Evolutionary conservation across 92 coral and sea anemone species (phyloP).

Genomic region (Heliopora coerulea): DNA sequence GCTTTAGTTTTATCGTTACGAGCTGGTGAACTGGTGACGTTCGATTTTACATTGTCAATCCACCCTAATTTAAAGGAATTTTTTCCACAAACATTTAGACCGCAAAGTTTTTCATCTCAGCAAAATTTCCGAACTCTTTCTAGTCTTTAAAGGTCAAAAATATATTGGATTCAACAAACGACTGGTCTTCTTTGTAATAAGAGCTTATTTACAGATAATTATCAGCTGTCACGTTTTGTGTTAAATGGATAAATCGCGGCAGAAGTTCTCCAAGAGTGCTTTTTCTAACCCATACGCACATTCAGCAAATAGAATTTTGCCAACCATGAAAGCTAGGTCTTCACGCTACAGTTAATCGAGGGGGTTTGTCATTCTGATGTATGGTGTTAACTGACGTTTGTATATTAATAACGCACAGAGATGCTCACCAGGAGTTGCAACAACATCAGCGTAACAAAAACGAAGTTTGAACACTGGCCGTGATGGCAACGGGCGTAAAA

Average conservation of each 20-base stretch:
- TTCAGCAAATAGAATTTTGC: too few relatives aligned
- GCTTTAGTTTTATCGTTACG: neutral
- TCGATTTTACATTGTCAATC: too few relatives aligned
- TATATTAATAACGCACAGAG: too few relatives aligned
- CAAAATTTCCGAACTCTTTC: neutral
- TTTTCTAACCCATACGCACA: neutral
- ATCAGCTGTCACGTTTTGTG: constrained; percentile 20
- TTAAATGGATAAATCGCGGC: constrained; percentile 8
- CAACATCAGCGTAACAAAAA: too few relatives aligned
- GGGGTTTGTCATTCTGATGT: too few relatives aligned
- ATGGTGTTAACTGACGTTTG: too few relatives aligned
- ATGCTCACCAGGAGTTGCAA: too few relatives aligned
- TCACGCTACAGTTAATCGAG: too few relatives aligned
- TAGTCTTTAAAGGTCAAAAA: neutral
- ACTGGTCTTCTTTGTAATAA: constrained; percentile 15
- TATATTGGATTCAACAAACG: constrained; percentile 24
- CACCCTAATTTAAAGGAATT: too few relatives aligned
- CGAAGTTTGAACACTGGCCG: neutral
- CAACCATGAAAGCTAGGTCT: too few relatives aligned
- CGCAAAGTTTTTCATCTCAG: too few relatives aligned
- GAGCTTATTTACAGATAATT: constrained; percentile 37
- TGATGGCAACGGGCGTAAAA: neutral
- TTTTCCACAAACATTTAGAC: too few relatives aligned
- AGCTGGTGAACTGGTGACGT: neutral
- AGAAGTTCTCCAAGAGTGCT: neutral